Evolutionary conservation across 2,888 invertebrate genomes (phyloP).

Genomic region (Sphaerophoria rueppellii): DNA sequence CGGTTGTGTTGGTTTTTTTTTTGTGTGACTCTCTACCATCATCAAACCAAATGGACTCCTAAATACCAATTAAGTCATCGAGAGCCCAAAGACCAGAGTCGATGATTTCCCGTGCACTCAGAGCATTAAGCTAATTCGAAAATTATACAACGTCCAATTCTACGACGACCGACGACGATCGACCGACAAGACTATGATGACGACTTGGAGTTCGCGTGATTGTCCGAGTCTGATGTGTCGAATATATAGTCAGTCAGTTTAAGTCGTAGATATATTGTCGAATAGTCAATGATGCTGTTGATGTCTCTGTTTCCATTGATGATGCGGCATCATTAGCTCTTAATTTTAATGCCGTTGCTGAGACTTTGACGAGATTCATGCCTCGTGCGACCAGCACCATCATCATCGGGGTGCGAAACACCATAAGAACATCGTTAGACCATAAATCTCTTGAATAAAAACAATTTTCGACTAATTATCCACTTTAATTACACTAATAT

Average conservation of each 20-base stretch:
- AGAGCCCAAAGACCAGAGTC: conserved; percentile 1
- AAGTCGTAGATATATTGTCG: background rate
- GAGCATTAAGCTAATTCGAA: conserved; percentile 72
- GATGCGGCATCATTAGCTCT: conserved; percentile 39
- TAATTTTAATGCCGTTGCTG: background rate
- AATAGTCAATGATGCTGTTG: background rate
- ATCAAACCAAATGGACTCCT: conserved; percentile 58
- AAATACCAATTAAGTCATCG: conserved; percentile 73
- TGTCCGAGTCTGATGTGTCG: conserved; percentile 44
- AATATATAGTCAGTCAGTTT: background rate
- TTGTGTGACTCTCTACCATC: too few species aligned
- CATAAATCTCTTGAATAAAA: conserved; percentile 72
- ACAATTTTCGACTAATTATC: conserved; percentile 72
- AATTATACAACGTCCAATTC: conserved; percentile 62
- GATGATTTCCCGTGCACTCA: conserved; percentile 66
- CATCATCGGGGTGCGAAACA: conserved; percentile 31
- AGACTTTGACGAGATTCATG: conserved; percentile 15
- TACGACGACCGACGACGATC: too few species aligned
- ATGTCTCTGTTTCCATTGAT: conserved; percentile 26
- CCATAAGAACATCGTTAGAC: conserved; percentile 62
- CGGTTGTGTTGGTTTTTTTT: background rate
- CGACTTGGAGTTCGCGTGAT: conserved; percentile 44
- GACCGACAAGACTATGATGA: too few species aligned
- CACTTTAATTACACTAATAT: conserved; percentile 70
- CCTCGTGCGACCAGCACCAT: conserved; percentile 21